A percentile compares a stretch with the other conserved stretches of the same genome.
These are phyloP conservation scores for Copsychus sechellarum DNA, from an alignment of 2,113 vertebrate species.

Conservation along the genomic window DNA sequence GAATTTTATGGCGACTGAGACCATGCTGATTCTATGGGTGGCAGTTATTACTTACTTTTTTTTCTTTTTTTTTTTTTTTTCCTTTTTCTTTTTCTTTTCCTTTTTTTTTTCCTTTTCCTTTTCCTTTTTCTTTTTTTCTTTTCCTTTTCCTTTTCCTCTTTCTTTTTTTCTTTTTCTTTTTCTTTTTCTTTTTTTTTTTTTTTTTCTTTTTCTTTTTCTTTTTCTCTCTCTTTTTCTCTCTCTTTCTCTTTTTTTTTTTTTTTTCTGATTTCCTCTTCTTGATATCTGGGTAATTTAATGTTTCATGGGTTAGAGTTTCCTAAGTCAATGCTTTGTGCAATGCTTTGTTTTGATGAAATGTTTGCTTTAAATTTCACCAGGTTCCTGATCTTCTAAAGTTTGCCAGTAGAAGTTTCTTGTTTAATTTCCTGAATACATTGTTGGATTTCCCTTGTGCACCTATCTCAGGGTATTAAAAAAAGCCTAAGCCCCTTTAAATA, in stretches of 20 bases:
- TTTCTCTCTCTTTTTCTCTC: neutral
- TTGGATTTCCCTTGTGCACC: neutral
- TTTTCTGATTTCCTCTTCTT: neutral
- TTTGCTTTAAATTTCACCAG: neutral
- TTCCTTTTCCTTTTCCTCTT: neutral
- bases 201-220: neutral
- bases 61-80: too few species aligned
- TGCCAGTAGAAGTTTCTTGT: accelerated
- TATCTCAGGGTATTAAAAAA: neutral
- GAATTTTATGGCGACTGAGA: neutral
- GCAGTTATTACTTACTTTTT: neutral
- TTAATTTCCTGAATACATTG: neutral
- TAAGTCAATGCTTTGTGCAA: neutral
- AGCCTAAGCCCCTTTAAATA: neutral
- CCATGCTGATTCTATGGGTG: neutral
- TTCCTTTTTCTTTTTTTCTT: neutral
- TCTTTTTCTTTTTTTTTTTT: neutral
- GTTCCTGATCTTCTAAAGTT: neutral
- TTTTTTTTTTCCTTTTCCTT: neutral
- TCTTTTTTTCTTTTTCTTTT: neutral
- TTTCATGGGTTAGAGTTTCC: neutral
- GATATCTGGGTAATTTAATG: neutral
- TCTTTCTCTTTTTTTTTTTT: neutral
- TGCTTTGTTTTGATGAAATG: neutral
- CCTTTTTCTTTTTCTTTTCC: neutral